Evolutionary conservation across 2,113 vertebrate species (phyloP).

Genomic region (Mesoclemmys tuberculata): DNA sequence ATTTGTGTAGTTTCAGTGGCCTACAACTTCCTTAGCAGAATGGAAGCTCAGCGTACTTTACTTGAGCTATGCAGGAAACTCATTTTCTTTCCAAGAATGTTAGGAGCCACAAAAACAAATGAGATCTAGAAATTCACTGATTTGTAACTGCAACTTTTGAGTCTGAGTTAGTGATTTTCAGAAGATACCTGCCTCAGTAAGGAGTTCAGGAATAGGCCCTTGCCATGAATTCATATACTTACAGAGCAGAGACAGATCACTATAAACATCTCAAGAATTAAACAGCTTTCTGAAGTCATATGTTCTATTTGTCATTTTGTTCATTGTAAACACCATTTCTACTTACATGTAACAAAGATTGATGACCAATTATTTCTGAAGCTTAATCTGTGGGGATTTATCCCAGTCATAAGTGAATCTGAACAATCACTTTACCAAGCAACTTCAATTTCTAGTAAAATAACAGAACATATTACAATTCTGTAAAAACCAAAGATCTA

Average conservation of each 20-base stretch:
- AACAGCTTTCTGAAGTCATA: neutral
- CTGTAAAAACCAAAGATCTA: neutral
- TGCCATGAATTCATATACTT: neutral
- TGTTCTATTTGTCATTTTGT: neutral
- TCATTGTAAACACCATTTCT: neutral
- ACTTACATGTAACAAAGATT: neutral
- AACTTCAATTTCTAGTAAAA: slow-evolving; percentile 25
- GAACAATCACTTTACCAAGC: neutral
- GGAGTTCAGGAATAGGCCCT: neutral
- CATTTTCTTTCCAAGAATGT: neutral
- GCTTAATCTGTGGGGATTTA: neutral
- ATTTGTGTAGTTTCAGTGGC: neutral
- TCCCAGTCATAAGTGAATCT: neutral
- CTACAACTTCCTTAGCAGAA: neutral
- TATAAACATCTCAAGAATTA: neutral
- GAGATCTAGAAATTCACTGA: rapidly evolving
- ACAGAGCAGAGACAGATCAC: neutral
- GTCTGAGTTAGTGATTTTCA: neutral
- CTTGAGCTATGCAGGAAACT: neutral
- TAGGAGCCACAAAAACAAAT: neutral
- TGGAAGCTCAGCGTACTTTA: rapidly evolving
- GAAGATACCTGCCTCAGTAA: neutral
- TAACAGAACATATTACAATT: neutral
- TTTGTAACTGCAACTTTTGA: neutral
- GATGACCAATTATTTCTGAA: neutral